Evolutionary conservation across 1,140 invertebrate genomes (phyloP).

Genomic region (Antheraea mylitta): DNA sequence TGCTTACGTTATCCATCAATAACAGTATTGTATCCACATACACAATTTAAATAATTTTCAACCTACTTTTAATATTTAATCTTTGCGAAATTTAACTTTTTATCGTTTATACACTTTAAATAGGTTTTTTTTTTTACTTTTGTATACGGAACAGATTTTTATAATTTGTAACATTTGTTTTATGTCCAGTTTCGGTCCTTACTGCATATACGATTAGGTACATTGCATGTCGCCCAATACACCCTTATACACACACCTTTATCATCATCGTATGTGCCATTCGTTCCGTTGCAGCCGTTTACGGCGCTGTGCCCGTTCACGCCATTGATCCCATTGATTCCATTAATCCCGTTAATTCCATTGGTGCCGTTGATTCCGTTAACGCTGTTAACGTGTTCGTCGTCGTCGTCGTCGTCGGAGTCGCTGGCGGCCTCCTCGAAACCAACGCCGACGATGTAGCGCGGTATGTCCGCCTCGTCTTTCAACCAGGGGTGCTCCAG

Average conservation of each 20-base stretch:
- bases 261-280: constrained; percentile 48
- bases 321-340: constrained; percentile 26
- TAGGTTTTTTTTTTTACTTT: too few relatives aligned
- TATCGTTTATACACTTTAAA: too few relatives aligned
- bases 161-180: too few relatives aligned
- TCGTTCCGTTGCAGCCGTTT: constrained; percentile 26
- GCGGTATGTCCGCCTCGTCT: constrained; percentile 66
- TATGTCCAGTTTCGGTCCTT: too few relatives aligned
- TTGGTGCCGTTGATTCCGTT: constrained; percentile 34
- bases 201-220: too few relatives aligned
- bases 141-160: too few relatives aligned
- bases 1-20: too few relatives aligned
- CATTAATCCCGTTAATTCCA: constrained; percentile 29
- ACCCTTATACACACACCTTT: constrained; percentile 37
- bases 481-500: constrained; percentile 82
- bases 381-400: constrained; percentile 25
- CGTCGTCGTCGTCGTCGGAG: constrained; percentile 48
- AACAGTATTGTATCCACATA: too few relatives aligned
- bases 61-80: too few relatives aligned
- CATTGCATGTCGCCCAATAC: too few relatives aligned
- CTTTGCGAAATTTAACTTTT: too few relatives aligned
- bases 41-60: too few relatives aligned
- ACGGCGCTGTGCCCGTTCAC: constrained; percentile 26
- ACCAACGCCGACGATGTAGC: constrained; percentile 52
- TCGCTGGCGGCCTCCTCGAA: constrained; percentile 48